Percentiles rank a stretch among this genome's conserved stretches.
phyloP scores from a whole-genome alignment of 2,797 vertebrate species.

The Eulemur coronatus region DNA sequence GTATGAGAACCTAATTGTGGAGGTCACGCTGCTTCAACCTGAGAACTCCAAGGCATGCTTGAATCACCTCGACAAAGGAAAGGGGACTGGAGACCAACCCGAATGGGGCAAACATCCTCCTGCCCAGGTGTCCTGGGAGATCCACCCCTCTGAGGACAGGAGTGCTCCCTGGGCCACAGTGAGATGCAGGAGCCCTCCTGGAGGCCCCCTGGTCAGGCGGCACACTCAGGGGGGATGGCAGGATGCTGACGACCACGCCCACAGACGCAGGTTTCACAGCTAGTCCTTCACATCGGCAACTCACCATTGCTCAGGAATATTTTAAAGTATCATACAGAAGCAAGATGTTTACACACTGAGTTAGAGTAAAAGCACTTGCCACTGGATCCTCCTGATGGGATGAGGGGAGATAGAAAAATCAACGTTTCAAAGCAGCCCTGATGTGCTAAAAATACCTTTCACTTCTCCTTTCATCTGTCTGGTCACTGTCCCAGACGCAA shows the following conservation, averaged over 20 bases:
- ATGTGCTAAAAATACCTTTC: slow-evolving; percentile 48
- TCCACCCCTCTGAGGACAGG: neutral
- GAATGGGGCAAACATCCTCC: too few relatives aligned
- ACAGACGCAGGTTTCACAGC: neutral
- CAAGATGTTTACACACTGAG: neutral
- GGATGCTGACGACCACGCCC: neutral
- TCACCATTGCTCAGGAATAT: neutral
- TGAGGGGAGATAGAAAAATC: slow-evolving; percentile 39
- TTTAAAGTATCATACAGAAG: rapidly evolving
- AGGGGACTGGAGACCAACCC: neutral
- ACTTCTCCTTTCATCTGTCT: slow-evolving; percentile 72
- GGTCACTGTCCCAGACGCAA: slow-evolving; percentile 72
- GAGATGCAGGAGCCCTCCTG: neutral
- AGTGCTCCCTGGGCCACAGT: neutral
- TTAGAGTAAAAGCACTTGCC: neutral
- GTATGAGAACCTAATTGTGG: rapidly evolving
- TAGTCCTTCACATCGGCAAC: too few relatives aligned
- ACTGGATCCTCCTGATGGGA: neutral
- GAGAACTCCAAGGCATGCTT: neutral
- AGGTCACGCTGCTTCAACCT: neutral
- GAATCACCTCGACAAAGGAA: neutral
- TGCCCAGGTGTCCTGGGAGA: rapidly evolving
- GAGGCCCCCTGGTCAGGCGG: rapidly evolving
- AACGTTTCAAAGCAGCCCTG: slow-evolving; percentile 46
- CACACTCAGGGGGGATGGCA: neutral